Base-by-base conservation (phyloP, 2,888 invertebrate genomes). In the Cylloceria caligata region DNA sequence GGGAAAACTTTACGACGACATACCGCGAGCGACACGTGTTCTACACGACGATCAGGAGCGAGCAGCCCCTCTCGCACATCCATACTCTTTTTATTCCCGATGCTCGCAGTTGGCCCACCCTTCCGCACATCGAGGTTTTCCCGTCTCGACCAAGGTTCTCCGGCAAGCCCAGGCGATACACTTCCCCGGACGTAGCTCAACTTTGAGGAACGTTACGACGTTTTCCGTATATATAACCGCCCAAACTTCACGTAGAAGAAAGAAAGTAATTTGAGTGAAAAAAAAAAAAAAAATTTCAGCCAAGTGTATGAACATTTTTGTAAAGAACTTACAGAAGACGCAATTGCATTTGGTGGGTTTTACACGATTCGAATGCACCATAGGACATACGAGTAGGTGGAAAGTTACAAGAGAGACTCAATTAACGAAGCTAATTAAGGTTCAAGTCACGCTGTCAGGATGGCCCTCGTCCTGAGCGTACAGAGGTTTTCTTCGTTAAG, bases 1-100 rank as follows among this genome's bases (percentile, higher is more conserved):
- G 55, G 75, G 86, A 72, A 86, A 88, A 89, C 84, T 89, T 89
- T 88, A 89, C 87, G 88, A 88, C 81, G 84, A 79, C 65, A 82
- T 78, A 80, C 81, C 75, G 74, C 78, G 73, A 75, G 80, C 84
- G 88, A 88, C 88, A 87, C 89, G 88, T 88, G 89, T 88, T 86
- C 80, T 83, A 86, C 87, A 87, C 86, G 87, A 88, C 80, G 83
- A 87, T 84, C 81, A 80, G 68, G 67, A 64, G 34, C 65, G 55
- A 55, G 64, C 52, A 42, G 42, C 39, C 67, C 68, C 55, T n/a
- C 57, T 21, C 49, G 9, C 49, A 55, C 13, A 16, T 30, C 16
- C 6, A 19, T 55, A 55, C 55, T 64, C 71, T 62, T 64, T 64
- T 55, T 74, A 30, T 81, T 74, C 60, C 52, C 45, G 39, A 78